Base-by-base conservation (phyloP, 2,888 invertebrate genomes). In the Prenolepis imparis region DNA sequence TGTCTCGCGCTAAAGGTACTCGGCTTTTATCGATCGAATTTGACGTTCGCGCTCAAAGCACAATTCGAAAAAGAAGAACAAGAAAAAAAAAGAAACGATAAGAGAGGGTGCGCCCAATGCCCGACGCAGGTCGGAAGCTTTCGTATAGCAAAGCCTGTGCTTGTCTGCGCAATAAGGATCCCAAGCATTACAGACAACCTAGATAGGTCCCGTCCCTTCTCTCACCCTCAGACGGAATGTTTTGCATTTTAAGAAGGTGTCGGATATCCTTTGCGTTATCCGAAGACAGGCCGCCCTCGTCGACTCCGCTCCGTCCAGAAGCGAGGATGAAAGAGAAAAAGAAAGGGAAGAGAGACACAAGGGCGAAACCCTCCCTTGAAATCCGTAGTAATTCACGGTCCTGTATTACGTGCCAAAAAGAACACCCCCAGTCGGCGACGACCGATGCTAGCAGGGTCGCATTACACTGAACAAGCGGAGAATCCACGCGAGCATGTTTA, bases 161-260 rank as follows among this genome's bases (percentile, higher is more conserved):
- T 88, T 89, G 88, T 92, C 85, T 87, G 86, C 48, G 90, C 92
- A 92, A 91, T 91, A 93, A 92, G 90, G 85, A 87, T 86, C 87
- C 82, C 32, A 82, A 87, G 67, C 87, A 87, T 88, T 89, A 73
- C 77, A 78, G 84, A 67, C 85, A 75, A 78, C 85, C 89, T 80
- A 85, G 84, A 86, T 89, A 88, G 63, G 75, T 82, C 77, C 82
- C 73, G 48, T 83, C 82, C 86, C 85, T 77, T 83, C 86, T 84
- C 86, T 87, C 88, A 88, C 91, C 87, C 88, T 89, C 89, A 87
- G 90, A 90, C 91, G 91, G 88, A 92, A 92, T 94, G 94, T 94
- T 94, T 94, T 94, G 94, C 94, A 94, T 94, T 93, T 94, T 94
- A 94, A 94, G 92, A 94, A 94, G 94, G 91, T 94, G 92, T 93